Evolutionary conservation across 2,888 invertebrate species (phyloP), one percentile per base, ranked within the genome.

Genomic region (Marasmarcha lunaedactyla): DNA sequence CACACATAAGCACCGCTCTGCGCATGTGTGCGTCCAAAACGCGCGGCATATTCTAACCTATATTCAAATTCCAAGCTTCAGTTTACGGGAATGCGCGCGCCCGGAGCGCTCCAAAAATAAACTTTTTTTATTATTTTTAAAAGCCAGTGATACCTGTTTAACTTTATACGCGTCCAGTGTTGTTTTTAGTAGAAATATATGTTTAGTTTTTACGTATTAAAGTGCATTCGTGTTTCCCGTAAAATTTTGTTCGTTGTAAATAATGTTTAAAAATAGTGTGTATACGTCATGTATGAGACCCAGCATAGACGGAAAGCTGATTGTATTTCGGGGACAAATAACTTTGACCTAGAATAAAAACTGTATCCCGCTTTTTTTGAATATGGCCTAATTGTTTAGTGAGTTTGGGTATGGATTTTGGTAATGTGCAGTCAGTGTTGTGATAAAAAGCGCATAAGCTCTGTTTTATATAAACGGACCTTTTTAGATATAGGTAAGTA

Each of bases 31-130:
- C 68, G 70, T 69, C 69, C 69, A 59, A 72, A 65, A 62, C 72
- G 67, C 72, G 70, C 71, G 67, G 58, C 7, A 20, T 20, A 72
- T 72, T 76, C 74, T 77, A 83, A 81, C 81, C 81, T 78, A 79
- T 77, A 78, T 78, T 67, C 70, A 68, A 81, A 78, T 72, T 68
- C 59, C 71, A 64, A 67, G 66, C 69, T 65, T 64, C 60, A 64
- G 67, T 64, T 63, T 58, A 59, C 66, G 57, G 63, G 61, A 67
- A 64, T 68, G 69, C 68, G 65, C 62, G 63, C 69, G 60, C 69
- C 69, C 66, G 65, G 68, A 61, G 54, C 57, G 67, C 58, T 63
- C 63, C 59, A 55, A 57, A 60, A 47, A 63, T 73, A 67, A 72
- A 73, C 71, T 68, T 63, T 59, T 54, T 44, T 50, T 37, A 43